A percentile compares a stretch with the other conserved stretches of the same genome.
phyloP scores from a whole-genome alignment of 2,888 invertebrate species.

The Neocrepidodera transversa region DNA sequence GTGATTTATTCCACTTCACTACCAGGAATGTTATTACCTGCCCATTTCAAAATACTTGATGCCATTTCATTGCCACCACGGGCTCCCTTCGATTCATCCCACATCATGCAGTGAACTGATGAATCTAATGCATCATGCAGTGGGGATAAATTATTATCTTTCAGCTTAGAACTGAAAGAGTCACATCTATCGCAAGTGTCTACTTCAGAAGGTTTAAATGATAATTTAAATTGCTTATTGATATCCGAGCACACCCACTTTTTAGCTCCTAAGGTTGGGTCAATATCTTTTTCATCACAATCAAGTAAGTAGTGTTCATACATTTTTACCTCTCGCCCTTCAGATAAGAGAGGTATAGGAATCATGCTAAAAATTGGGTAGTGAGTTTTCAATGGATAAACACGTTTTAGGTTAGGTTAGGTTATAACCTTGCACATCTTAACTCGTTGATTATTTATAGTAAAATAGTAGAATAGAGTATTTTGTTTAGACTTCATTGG shows the following conservation, averaged over 20 bases:
- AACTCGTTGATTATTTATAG: too few relatives aligned
- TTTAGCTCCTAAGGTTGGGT: neutral
- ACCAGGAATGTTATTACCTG: neutral
- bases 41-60: neutral
- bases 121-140: slow-evolving; percentile 3
- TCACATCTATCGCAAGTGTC: too few relatives aligned
- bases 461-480: too few relatives aligned
- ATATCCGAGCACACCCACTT: neutral
- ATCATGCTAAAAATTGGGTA: too few relatives aligned
- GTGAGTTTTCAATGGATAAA: too few relatives aligned
- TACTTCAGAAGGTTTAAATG: slow-evolving; percentile 13
- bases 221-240: slow-evolving; percentile 17
- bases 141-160: too few relatives aligned
- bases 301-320: slow-evolving; percentile 13
- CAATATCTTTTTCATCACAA: slow-evolving; percentile 8
- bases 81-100: slow-evolving; percentile 13
- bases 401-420: too few relatives aligned
- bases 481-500: too few relatives aligned
- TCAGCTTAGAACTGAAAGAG: too few relatives aligned
- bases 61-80: slow-evolving; percentile 18
- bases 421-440: too few relatives aligned
- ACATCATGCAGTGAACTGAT: slow-evolving; percentile 7
- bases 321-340: too few relatives aligned
- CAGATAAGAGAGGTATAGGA: too few relatives aligned
- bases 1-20: neutral